Percentiles rank a stretch among this genome's conserved stretches.
These are phyloP conservation scores for Lasiurus borealis DNA, from an alignment of 2,113 vertebrate genomes.

Conservation along the genomic window DNA sequence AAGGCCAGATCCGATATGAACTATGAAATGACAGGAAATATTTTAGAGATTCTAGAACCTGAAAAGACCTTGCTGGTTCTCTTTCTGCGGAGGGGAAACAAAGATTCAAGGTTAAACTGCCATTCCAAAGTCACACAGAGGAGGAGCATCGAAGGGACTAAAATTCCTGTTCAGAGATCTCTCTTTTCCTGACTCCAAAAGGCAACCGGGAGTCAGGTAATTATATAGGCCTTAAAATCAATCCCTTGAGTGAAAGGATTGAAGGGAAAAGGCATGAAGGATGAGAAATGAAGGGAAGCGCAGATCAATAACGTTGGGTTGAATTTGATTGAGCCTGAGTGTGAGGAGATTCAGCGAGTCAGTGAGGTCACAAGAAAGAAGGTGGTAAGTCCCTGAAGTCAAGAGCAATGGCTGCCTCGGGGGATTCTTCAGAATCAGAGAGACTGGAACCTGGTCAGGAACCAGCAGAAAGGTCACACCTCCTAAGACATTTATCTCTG, in stretches of 20 bases:
- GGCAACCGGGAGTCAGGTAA: not conserved
- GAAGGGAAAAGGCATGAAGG: not conserved
- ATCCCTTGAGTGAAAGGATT: not conserved
- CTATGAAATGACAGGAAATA: not conserved
- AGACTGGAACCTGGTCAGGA: not conserved
- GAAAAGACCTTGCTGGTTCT: not conserved
- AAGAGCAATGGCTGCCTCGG: not conserved
- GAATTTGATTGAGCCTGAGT: not conserved
- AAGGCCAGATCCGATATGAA: not conserved
- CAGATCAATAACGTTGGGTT: accelerated
- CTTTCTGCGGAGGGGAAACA: not conserved
- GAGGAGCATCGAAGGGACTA: not conserved
- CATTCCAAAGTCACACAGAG: not conserved
- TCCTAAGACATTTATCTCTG: not conserved
- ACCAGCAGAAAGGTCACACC: not conserved
- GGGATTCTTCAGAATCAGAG: not conserved
- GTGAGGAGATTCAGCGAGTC: not conserved
- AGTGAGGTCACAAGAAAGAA: not conserved
- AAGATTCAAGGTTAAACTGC: not conserved
- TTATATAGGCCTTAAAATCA: not conserved
- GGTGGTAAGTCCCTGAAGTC: not conserved
- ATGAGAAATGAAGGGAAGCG: not conserved
- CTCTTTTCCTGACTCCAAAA: not conserved
- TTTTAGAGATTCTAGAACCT: not conserved
- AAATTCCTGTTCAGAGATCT: not conserved